Evolutionary conservation across 2,888 invertebrate species (phyloP), one percentile per base, ranked within the genome.

Genomic region (Bellardia bayeri): DNA sequence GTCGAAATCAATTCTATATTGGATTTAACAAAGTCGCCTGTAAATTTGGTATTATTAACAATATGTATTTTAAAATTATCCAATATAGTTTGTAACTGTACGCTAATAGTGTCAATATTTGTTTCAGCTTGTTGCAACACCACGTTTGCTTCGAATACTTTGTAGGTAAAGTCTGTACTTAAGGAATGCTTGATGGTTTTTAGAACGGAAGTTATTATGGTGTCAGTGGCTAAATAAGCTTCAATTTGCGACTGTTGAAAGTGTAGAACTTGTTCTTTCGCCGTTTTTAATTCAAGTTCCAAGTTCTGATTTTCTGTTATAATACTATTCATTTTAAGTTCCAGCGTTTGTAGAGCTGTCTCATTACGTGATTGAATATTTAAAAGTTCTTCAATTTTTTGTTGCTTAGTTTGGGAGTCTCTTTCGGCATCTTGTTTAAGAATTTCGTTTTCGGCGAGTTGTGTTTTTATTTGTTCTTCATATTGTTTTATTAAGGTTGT

Each of bases 281-380:
- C 13, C 2, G 45, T n/a, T 45, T 54, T 61, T 2, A 88, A 51
- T 13, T 85, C 66, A 30, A 51, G 45, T 11, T 16, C 23, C 8
- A 86, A 23, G 14, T 58, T 72, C 61, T 74, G 68, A 4, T 78
- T 82, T 42, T 87, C 81, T 68, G 91, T 90, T 9, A 85, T 58
- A 30, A 91, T 88, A 45, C 66, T 88, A 49, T 85, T 89, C 45
- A 90, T 93, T 92, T 95, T 95, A 16, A 94, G 94, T 90, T 96
- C 96, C 68, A 96, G 93, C 85, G 95, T 78, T 7, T 75, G 9
- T 16, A 88, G 8, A 49, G 23, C 8, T n/a, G 16, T 40, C 82
- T 86, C 79, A 64, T 72, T 74, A 42, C 79, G 71, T n/a, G 81
- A 30, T 16, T 81, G 64, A 14, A 16, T 54, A 37, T 75, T 51